These are phyloP conservation scores for Acanthopleura granulata DNA, from an alignment of 2,888 invertebrate species.

Conservation along the genomic window DNA sequence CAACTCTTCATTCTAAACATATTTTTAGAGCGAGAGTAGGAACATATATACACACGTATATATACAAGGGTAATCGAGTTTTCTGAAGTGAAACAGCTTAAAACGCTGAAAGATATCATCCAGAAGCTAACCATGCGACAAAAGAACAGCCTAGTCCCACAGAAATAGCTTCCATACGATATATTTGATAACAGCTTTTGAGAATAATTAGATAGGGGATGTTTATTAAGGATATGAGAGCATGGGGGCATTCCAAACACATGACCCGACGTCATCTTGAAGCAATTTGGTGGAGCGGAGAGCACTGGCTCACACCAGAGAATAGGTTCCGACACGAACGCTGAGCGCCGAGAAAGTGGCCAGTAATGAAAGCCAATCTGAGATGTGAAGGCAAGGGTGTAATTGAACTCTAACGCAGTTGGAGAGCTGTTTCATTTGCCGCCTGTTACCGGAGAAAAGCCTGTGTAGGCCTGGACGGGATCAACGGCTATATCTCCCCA, in stretches of 20 bases:
- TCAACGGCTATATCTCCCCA: background rate
- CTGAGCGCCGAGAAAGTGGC: background rate
- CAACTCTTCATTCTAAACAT: no score
- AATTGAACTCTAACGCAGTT: background rate
- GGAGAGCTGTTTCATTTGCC: slow-evolving; percentile 5
- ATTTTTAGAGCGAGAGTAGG: no score
- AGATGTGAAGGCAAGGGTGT: background rate
- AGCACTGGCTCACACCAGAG: no score
- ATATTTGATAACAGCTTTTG: no score
- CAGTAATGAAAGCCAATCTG: background rate
- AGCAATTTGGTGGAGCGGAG: background rate
- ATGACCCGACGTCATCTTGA: slow-evolving; percentile 3
- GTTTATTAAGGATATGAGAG: background rate
- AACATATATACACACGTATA: no score
- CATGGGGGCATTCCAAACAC: background rate
- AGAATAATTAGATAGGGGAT: background rate
- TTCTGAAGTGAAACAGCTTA: no score
- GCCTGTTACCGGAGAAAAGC: background rate
- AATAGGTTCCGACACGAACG: no score
- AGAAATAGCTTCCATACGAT: no score
- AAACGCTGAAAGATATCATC: no score
- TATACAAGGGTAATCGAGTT: no score
- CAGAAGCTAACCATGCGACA: no score
- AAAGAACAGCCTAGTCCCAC: no score
- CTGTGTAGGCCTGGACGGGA: background rate